These are phyloP conservation scores for Ophthalmolycus amberensis DNA, from an alignment of 2,113 vertebrate genomes.

Conservation along the genomic window DNA sequence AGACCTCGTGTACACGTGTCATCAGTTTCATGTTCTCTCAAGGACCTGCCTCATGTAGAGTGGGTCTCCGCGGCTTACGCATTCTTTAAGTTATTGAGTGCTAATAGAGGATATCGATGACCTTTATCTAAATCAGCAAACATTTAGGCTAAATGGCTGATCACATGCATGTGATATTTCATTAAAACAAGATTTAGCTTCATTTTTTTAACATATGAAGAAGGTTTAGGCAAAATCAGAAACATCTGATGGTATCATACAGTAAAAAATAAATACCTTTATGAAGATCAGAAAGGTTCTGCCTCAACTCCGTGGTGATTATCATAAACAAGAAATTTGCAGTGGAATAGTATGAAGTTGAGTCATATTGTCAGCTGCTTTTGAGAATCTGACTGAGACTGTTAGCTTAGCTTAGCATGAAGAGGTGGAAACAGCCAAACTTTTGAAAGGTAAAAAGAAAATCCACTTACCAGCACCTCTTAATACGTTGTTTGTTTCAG, in stretches of 20 bases:
- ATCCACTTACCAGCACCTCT: not conserved
- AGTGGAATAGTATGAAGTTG: not conserved
- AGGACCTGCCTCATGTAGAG: slow-evolving; percentile 83
- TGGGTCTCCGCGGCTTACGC: slow-evolving; percentile 69
- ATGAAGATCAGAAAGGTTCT: not conserved
- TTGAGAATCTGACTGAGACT: not conserved
- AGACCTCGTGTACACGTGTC: slow-evolving; percentile 81
- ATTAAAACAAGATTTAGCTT: not conserved
- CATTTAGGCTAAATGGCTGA: not conserved
- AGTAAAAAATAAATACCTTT: not conserved
- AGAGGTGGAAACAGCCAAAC: not conserved
- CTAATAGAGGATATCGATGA: not conserved
- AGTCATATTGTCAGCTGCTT: not conserved
- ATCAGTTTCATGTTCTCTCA: slow-evolving; percentile 85
- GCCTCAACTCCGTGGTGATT: not conserved
- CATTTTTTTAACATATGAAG: not conserved
- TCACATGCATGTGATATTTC: not conserved
- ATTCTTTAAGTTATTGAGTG: not conserved
- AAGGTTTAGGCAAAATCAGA: not conserved
- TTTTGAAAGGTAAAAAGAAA: not conserved
- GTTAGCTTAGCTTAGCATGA: not conserved
- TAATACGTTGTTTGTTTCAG: not conserved
- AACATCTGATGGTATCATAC: not conserved
- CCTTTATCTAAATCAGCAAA: not conserved
- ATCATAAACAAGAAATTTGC: not conserved